Evolutionary conservation across 2,888 invertebrate species (phyloP), one percentile per base, ranked within the genome.

Genomic region (Lissocephala sabroskyi): DNA sequence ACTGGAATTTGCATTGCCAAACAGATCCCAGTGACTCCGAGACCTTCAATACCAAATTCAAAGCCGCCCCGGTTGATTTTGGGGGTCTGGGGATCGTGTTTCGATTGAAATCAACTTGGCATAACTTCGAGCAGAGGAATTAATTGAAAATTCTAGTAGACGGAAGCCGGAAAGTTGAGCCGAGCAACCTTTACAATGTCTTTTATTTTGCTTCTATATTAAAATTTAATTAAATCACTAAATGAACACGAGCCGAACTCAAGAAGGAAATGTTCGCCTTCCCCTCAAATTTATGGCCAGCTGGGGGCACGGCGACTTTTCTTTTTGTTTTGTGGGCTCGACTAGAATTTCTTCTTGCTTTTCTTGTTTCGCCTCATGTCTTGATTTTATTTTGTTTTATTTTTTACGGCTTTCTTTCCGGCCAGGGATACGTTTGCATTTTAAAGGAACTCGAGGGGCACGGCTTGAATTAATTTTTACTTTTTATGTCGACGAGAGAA

Each of bases 201-300:
- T 10, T 29, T n/a, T 29, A n/a, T n/a, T n/a, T n/a, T n/a, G n/a
- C 23, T 33, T 33, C 14, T 33, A 17, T 36, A 36, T 36, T 18
- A 42, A 65, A 62, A 68, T 76, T 68, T 73, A 68, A 68, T 68
- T 68, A 76, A 68, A 68, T 68, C 59, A 56, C 47, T 59, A 70
- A 57, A 75, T 17, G 35, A 35, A 49, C 49, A 35, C 16, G 9
- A 2, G 13, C 11, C 10, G 1, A 32, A 30, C 30, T n/a, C 30
- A 30, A 5, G 16, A 5, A 5, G 7, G 7, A 23, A 7, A 30
- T 11, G 10, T n/a, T n/a, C n/a, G n/a, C n/a, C n/a, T n/a, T n/a
- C n/a, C n/a, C n/a, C n/a, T n/a, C n/a, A n/a, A n/a, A n/a, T n/a
- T n/a, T n/a, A n/a, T n/a, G 49, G 16, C 10, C 67, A 65, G 68